Evolutionary conservation across 2,113 vertebrate species (phyloP).

Genomic region (Shinisaurus crocodilurus): DNA sequence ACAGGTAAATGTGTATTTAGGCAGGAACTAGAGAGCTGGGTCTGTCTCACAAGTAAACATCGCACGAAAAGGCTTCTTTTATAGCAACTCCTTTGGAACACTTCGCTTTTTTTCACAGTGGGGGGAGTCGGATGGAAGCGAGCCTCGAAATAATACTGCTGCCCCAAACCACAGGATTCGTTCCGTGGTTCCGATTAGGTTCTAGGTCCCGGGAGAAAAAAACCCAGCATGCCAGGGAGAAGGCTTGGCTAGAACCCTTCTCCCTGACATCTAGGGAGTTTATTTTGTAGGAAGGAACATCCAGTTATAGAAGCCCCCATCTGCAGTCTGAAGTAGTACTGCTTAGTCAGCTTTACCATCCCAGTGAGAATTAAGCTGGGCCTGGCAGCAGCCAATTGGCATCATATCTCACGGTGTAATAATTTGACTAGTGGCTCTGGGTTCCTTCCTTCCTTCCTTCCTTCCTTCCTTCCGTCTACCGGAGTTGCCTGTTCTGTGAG

Average conservation of each 20-base stretch:
- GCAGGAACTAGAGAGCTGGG: not conserved
- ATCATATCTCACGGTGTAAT: not conserved
- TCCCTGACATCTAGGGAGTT: not conserved
- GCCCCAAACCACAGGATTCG: not conserved
- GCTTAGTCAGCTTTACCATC: not conserved
- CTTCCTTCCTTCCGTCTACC: not conserved
- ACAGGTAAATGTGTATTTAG: slow-evolving; percentile 3
- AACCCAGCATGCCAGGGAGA: not conserved
- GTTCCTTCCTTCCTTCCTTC: too few species aligned
- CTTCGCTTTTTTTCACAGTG: not conserved
- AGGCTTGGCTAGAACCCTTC: not conserved
- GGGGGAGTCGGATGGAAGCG: not conserved
- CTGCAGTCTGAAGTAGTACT: too few species aligned
- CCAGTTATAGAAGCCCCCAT: too few species aligned
- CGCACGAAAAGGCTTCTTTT: not conserved
- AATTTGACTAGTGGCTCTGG: not conserved
- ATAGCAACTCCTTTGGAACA: not conserved
- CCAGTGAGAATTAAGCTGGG: not conserved
- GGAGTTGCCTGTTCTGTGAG: too few species aligned
- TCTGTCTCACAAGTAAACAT: not conserved
- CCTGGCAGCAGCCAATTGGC: not conserved
- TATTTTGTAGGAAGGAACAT: not conserved
- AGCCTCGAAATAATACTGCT: not conserved
- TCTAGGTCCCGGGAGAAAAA: not conserved
- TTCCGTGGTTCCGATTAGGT: not conserved